Evolutionary conservation across 2,888 invertebrate genomes (phyloP).

Genomic region (Seladonia tumulorum): DNA sequence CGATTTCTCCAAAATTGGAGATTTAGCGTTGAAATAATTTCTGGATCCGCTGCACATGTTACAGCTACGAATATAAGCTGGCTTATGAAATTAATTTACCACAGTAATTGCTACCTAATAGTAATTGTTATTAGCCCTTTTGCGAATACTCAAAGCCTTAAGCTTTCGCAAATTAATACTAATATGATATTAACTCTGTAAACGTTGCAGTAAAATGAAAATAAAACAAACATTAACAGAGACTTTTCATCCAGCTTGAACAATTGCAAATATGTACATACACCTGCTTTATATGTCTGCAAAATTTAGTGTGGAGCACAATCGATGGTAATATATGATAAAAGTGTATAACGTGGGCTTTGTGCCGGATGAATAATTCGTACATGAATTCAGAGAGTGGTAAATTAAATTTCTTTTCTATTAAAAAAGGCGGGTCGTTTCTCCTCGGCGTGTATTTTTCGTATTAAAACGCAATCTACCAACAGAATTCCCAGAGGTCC

Average conservation of each 20-base stretch:
- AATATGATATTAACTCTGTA: background rate
- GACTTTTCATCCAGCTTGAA: background rate
- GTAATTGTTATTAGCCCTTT: background rate
- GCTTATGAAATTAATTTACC: background rate
- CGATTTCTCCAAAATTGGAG: background rate
- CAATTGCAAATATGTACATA: background rate
- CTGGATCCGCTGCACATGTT: background rate
- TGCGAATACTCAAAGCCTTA: background rate
- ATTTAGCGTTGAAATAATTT: background rate
- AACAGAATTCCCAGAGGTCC: background rate
- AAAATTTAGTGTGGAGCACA: background rate
- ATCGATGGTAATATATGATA: background rate
- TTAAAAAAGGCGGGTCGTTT: background rate
- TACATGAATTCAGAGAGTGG: background rate
- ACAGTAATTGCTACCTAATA: background rate
- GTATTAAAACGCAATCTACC: conserved; percentile 9
- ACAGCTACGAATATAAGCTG: background rate
- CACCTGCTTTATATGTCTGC: background rate
- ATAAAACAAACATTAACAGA: background rate
- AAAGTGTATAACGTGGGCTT: background rate
- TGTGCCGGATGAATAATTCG: background rate
- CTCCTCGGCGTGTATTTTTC: background rate
- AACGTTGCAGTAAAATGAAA: background rate
- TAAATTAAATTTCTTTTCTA: background rate
- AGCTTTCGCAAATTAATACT: background rate